These are phyloP conservation scores for Notodonta ziczac DNA, from an alignment of 2,888 invertebrate species.

Conservation along the genomic window DNA sequence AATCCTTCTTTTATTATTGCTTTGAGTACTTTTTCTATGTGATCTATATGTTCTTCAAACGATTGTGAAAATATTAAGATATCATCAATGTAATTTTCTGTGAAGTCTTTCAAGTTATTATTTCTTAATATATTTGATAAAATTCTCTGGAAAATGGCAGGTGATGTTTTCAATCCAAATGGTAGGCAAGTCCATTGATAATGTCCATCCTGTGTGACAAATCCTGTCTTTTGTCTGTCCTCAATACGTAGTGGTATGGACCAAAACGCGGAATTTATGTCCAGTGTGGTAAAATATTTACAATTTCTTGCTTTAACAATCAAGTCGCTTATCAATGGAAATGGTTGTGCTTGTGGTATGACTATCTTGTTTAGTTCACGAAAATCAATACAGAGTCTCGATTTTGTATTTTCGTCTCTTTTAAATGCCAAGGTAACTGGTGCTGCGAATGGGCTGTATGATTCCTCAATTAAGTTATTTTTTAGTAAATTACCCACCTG, in stretches of 20 bases:
- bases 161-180: slow-evolving; percentile 13
- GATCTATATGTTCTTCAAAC: too few species aligned
- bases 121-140: neutral
- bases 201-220: slow-evolving; percentile 35
- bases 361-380: slow-evolving; percentile 10
- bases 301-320: slow-evolving; percentile 46
- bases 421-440: slow-evolving; percentile 36
- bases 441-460: slow-evolving; percentile 35
- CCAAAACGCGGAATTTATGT: slow-evolving; percentile 56
- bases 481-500: slow-evolving; percentile 26
- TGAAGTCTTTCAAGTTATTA: neutral
- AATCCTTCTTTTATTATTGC: slow-evolving; percentile 26
- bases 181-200: slow-evolving; percentile 38
- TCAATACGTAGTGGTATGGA: slow-evolving; percentile 46
- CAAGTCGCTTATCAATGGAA: slow-evolving; percentile 41
- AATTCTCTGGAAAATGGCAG: slow-evolving; percentile 7
- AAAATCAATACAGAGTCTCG: slow-evolving; percentile 44
- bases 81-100: slow-evolving; percentile 1
- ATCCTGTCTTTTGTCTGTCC: slow-evolving; percentile 46
- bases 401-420: slow-evolving; percentile 36
- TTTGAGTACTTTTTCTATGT: too few species aligned
- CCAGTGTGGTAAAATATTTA: slow-evolving; percentile 46
- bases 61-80: neutral
- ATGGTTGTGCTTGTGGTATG: slow-evolving; percentile 6
- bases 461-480: slow-evolving; percentile 27